phyloP scores from a whole-genome alignment of 92 coral and sea anemone genomes.

The Palythoa grandis region DNA sequence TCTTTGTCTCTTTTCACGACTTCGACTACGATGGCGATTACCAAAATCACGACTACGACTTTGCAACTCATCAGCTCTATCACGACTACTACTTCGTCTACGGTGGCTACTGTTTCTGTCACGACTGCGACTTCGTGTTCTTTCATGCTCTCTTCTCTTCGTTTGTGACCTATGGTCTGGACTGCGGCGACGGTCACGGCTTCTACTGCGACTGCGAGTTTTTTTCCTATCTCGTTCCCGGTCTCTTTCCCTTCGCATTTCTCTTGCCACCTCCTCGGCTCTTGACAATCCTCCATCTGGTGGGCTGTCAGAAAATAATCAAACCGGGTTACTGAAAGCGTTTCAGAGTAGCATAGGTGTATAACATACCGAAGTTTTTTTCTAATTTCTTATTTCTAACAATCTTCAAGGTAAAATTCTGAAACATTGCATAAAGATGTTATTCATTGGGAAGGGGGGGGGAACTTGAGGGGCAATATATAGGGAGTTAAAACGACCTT shows the following conservation, averaged over 20 bases:
- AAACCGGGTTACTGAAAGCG: not conserved
- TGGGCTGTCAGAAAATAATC: slow-evolving; percentile 1
- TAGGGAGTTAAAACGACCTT: too few relatives aligned
- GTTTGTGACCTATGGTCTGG: slow-evolving; percentile 47
- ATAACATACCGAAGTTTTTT: too few relatives aligned
- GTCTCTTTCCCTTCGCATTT: slow-evolving; percentile 44
- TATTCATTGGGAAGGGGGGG: too few relatives aligned
- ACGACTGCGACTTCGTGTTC: slow-evolving; percentile 69
- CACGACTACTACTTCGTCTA: slow-evolving; percentile 56
- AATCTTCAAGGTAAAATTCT: too few relatives aligned
- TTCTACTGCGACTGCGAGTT: slow-evolving; percentile 67
- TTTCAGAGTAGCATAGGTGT: not conserved
- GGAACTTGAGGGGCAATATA: too few relatives aligned
- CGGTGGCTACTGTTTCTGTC: slow-evolving; percentile 35
- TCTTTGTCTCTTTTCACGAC: slow-evolving; percentile 26
- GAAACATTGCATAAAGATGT: too few relatives aligned
- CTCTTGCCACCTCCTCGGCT: slow-evolving; percentile 41
- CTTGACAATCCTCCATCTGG: slow-evolving; percentile 38
- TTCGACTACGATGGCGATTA: slow-evolving; percentile 56
- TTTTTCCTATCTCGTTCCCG: slow-evolving; percentile 48
- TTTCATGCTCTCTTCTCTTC: slow-evolving; percentile 59
- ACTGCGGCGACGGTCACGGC: slow-evolving; percentile 70
- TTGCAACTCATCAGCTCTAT: slow-evolving; percentile 52
- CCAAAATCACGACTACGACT: slow-evolving; percentile 63
- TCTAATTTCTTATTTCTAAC: not conserved